phyloP scores from a whole-genome alignment of 2,888 invertebrate species.

The Ceraclea dissimilis region DNA sequence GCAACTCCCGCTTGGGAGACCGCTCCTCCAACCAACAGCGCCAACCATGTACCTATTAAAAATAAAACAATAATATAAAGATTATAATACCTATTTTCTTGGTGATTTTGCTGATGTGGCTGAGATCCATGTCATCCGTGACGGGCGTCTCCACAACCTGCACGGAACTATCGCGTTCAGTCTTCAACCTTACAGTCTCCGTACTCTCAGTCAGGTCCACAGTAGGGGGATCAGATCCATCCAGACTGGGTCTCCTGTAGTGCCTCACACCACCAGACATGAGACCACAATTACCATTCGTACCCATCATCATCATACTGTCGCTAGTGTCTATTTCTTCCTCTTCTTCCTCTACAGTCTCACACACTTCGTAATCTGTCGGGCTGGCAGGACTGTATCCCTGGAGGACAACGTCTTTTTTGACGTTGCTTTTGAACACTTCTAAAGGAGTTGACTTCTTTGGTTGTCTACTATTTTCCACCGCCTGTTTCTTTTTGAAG shows the following conservation, averaged over 20 bases:
- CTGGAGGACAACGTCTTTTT: not conserved
- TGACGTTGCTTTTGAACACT: not conserved
- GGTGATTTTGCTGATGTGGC: slow-evolving; percentile 50
- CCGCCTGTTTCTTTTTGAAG: slow-evolving; percentile 6
- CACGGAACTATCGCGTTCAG: slow-evolving; percentile 12
- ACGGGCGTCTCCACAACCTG: slow-evolving; percentile 34
- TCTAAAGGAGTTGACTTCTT: not conserved
- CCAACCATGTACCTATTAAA: too few species aligned
- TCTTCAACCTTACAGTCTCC: slow-evolving; percentile 5
- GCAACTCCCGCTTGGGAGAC: too few species aligned
- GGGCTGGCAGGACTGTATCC: slow-evolving; percentile 12
- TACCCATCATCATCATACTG: not conserved
- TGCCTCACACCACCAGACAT: slow-evolving; percentile 4
- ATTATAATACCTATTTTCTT: slow-evolving; percentile 42
- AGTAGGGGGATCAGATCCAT: slow-evolving; percentile 4
- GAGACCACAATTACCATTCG: not conserved
- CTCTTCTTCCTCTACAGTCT: not conserved
- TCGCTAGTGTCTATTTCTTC: not conserved
- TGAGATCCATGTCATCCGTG: slow-evolving; percentile 45
- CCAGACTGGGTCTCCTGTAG: slow-evolving; percentile 8
- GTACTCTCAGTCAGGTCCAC: slow-evolving; percentile 8
- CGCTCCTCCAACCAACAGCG: too few species aligned
- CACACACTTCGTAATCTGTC: not conserved
- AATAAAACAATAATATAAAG: too few species aligned
- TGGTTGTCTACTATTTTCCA: not conserved